Base-by-base conservation (phyloP, 2,888 invertebrate genomes). In the Cheilosia scutellata region DNA sequence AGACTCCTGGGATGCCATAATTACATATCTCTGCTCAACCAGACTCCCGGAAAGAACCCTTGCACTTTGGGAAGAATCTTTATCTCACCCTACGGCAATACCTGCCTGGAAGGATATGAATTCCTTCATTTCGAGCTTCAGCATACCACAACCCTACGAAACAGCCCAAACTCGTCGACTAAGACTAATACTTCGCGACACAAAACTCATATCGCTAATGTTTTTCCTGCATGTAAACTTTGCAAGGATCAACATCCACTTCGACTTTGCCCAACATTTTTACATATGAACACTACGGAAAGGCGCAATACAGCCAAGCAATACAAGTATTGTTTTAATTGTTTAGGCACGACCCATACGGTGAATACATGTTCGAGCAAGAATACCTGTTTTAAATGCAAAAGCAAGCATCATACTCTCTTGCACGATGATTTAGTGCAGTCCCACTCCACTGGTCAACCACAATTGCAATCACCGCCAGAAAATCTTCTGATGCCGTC, bases 51-150 rank as follows among this genome's bases (percentile, higher is more conserved):
- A 74, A 2, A 20, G 25, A 7, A 70, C 80, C 2, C 55, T 80
- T 5, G 44, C 77, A 5, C 60, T 82, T 0, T 87, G 82, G 82
- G 74, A 87, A 16, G 68, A 87, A 31, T 72, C 76, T 4, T 9
- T 76, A 2, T 1, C 42, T 4, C 33, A 72, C 9, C 60, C 33
- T 13, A 55, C 44, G 11, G 70, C 53, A 16, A 78, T 86, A 47
- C 76, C 72, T 5, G 66, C 47, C 2, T 87, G 82, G 82, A 44
- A 65, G 16, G 42, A 62, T 13, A 63, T 83, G 25, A 65, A 83
- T 16, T 9, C 5, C 33, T 75, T 83, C 27, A 58, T 80, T 7
- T 63, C 13, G 71, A 79, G 20, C 68, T 66, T 4, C 55, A n/a
- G 51, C n/a, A 25, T n/a, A 11, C n/a, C 57, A 4, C 29, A 5